A percentile compares a stretch with the other conserved stretches of the same genome.
Evolutionary conservation across 2,797 vertebrate species (phyloP).

Genomic region (Thunnus albacares): DNA sequence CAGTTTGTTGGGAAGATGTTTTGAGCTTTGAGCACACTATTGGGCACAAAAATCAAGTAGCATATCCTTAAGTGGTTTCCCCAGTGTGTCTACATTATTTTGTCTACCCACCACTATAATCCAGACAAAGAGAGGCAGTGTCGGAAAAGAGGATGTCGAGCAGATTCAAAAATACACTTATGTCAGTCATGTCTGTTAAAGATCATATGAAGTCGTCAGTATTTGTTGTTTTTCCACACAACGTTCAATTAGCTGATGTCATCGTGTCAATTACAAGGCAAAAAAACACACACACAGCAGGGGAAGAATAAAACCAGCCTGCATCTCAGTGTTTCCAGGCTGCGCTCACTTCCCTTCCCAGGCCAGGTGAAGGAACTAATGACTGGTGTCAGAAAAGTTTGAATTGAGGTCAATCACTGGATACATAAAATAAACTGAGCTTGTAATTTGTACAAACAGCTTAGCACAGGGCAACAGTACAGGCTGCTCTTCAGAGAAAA

Average conservation of each 20-base stretch:
- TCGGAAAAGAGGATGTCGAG: conserved; percentile 4
- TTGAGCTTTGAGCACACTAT: neutral
- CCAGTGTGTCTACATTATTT: conserved; percentile 6
- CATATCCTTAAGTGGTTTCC: neutral
- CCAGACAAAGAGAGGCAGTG: neutral
- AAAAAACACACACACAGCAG: conserved; percentile 37
- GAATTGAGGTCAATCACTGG: neutral
- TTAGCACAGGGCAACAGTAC: neutral
- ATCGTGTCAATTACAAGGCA: conserved; percentile 69
- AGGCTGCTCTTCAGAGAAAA: neutral
- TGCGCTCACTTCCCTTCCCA: conserved; percentile 15
- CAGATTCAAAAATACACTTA: conserved; percentile 23
- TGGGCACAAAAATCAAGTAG: neutral
- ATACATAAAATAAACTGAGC: conserved; percentile 6
- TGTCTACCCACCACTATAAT: neutral
- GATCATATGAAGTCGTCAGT: conserved; percentile 31
- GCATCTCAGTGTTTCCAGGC: conserved; percentile 9
- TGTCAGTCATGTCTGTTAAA: conserved; percentile 38
- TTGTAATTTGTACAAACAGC: neutral
- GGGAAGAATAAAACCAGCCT: conserved; percentile 24
- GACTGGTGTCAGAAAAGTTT: conserved; percentile 13
- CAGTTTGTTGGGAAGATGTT: too few species aligned
- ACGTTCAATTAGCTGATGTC: conserved; percentile 62
- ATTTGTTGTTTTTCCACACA: conserved; percentile 52
- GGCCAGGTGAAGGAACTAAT: conserved; percentile 30